Percentiles rank a stretch among this genome's conserved stretches.
Conservation (phyloP, 92 coral and sea anemone species). For the Palythoa caribaeorum region DNA sequence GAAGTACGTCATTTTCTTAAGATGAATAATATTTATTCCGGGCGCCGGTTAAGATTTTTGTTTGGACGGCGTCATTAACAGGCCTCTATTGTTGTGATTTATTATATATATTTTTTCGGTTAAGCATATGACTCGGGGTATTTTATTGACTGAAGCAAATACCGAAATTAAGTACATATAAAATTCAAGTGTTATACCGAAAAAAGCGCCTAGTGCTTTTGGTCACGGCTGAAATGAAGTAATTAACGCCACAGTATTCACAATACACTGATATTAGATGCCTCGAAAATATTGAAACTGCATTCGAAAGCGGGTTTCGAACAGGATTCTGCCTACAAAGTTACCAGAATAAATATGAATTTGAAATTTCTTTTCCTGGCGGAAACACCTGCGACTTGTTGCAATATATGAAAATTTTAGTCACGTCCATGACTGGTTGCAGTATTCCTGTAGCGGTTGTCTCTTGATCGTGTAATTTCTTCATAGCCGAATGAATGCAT, state of each 20-base stretch:
- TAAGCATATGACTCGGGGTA: background rate
- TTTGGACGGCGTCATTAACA: background rate
- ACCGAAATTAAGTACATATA: no score
- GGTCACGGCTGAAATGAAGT: background rate
- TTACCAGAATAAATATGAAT: background rate
- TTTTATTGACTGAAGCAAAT: no score
- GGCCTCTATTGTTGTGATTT: background rate
- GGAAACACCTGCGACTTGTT: constrained; percentile 23
- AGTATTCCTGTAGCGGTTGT: background rate
- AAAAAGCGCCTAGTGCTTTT: background rate
- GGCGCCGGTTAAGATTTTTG: background rate
- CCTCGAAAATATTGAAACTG: background rate
- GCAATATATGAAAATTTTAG: background rate
- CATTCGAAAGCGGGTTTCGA: background rate
- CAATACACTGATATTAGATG: background rate
- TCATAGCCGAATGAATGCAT: no score
- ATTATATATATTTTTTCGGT: background rate
- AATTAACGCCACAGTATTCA: background rate
- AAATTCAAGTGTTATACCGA: no score
- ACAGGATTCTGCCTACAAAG: background rate
- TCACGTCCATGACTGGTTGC: background rate
- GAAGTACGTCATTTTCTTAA: background rate
- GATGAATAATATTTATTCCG: background rate
- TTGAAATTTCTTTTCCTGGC: background rate
- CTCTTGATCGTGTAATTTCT: background rate